Percentiles rank a stretch among this genome's conserved stretches.
Conservation (phyloP, 2,113 vertebrate species). For the Hippopotamus amphibius region DNA sequence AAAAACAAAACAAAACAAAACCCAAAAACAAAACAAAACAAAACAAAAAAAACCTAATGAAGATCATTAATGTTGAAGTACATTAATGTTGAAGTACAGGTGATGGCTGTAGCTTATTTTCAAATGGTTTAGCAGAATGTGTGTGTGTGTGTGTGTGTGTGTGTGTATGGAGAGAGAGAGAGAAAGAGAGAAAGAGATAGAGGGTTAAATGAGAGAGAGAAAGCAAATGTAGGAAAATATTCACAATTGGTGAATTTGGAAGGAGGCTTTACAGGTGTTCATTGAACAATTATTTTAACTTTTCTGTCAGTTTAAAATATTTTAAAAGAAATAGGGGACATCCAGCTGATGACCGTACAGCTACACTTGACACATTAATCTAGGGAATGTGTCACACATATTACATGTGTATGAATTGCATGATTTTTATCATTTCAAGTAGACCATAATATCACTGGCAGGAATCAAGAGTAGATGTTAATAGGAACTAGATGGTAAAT, state of each 20-base stretch:
- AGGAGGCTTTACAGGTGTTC: neutral
- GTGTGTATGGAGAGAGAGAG: neutral
- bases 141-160: neutral
- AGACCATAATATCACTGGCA: neutral
- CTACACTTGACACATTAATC: neutral
- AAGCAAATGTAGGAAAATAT: neutral
- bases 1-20: neutral
- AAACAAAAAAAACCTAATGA: neutral
- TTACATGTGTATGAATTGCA: neutral
- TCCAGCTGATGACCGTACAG: neutral
- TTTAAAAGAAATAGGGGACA: neutral
- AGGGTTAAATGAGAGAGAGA: neutral
- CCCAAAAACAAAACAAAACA: neutral
- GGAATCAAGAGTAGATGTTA: neutral
- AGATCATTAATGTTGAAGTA: neutral
- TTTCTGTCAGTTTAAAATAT: neutral
- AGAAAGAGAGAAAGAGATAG: neutral
- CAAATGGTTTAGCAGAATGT: neutral
- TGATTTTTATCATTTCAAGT: neutral
- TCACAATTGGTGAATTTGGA: neutral
- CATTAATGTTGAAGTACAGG: too few species aligned
- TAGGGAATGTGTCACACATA: neutral
- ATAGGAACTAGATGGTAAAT: neutral
- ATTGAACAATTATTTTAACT: neutral
- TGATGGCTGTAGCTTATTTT: neutral